Evolutionary conservation across 1,140 invertebrate genomes (phyloP).

Genomic region (Temnothorax nylanderi): DNA sequence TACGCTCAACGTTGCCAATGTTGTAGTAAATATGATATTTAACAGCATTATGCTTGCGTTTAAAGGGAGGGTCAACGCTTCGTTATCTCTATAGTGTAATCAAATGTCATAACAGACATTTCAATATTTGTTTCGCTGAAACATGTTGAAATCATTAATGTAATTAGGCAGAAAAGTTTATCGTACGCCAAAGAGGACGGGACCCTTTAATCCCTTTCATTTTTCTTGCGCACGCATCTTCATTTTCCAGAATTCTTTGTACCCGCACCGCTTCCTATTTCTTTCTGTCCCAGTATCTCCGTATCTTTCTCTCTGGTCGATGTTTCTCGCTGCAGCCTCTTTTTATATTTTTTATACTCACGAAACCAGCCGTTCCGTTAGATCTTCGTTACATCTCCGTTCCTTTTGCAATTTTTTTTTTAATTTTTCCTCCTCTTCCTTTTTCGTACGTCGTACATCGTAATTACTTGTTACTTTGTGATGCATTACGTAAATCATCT

Average conservation of each 20-base stretch:
- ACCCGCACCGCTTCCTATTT: constrained; percentile 1
- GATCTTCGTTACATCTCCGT: constrained; percentile 28
- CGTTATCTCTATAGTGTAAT: constrained; percentile 12
- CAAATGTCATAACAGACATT: constrained; percentile 5
- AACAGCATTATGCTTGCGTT: constrained; percentile 13
- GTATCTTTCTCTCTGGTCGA: constrained; percentile 8
- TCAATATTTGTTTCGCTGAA: constrained; percentile 32
- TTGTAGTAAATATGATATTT: not conserved
- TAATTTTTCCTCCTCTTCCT: not conserved
- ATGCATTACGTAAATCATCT: constrained; percentile 46
- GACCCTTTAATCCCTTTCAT: constrained; percentile 12
- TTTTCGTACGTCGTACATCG: not conserved
- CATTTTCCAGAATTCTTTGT: constrained; percentile 47
- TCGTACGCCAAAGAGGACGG: not conserved
- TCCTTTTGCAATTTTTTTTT: constrained; percentile 12
- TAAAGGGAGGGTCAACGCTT: not conserved
- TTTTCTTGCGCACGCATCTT: constrained; percentile 34
- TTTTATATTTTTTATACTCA: constrained; percentile 21
- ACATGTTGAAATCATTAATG: constrained; percentile 42
- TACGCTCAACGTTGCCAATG: not conserved
- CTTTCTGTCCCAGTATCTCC: not conserved
- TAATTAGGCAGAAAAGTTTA: constrained; percentile 41
- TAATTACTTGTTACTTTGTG: constrained; percentile 42
- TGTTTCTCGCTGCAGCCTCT: not conserved
- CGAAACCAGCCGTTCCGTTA: constrained; percentile 42